phyloP scores from a whole-genome alignment of 2,113 vertebrate species.

The Clarias batrachus region DNA sequence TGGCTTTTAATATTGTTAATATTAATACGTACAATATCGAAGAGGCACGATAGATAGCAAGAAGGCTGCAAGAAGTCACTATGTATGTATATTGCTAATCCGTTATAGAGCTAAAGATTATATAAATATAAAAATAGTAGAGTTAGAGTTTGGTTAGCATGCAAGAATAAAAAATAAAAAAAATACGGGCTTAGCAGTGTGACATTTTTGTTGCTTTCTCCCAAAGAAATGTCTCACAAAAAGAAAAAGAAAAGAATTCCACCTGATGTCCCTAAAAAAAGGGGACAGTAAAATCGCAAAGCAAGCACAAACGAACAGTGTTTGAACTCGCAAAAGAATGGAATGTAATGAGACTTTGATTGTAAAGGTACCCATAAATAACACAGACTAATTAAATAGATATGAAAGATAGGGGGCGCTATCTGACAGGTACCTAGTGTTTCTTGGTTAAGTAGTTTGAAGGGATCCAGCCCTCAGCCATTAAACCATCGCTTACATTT shows the following conservation, averaged over 20 bases:
- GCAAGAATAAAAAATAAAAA: conserved; percentile 54
- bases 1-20: not conserved
- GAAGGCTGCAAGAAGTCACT: conserved; percentile 57
- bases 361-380: conserved; percentile 71
- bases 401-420: conserved; percentile 27
- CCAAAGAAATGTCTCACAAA: conserved; percentile 17
- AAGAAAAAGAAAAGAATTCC: not conserved
- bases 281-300: conserved; percentile 34
- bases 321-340: conserved; percentile 56
- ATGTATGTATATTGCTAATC: conserved; percentile 47
- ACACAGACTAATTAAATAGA: conserved; percentile 65
- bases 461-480: conserved; percentile 95
- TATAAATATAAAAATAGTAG: conserved; percentile 52
- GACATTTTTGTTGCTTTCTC: conserved; percentile 25
- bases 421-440: conserved; percentile 71
- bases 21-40: conserved; percentile 52
- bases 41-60: conserved; percentile 66
- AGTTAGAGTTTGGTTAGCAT: conserved; percentile 59
- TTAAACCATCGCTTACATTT: conserved; percentile 77
- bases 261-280: conserved; percentile 27
- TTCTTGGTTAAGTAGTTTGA: conserved; percentile 97
- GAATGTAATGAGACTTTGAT: conserved; percentile 58
- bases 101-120: conserved; percentile 50
- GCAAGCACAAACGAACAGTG: conserved; percentile 55
- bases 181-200: conserved; percentile 47